Conservation (phyloP, 1,140 invertebrate species). For the Aphis craccivora region DNA sequence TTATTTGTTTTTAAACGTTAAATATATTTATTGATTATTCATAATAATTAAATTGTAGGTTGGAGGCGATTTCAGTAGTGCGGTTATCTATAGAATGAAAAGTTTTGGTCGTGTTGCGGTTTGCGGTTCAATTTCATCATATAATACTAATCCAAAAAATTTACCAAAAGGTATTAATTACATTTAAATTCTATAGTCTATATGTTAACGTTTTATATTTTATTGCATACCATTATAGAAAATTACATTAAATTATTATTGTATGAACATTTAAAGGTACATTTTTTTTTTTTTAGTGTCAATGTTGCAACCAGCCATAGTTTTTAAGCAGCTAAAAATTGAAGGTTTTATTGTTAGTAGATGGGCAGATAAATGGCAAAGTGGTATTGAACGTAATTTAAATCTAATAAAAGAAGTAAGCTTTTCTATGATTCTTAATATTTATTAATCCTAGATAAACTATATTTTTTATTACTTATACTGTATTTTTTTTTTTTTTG, state of each 20-base stretch:
- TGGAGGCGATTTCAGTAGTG: conserved; percentile 65
- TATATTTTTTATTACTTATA: neutral
- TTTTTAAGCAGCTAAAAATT: conserved; percentile 69
- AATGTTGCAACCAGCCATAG: conserved; percentile 62
- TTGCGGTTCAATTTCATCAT: conserved; percentile 65
- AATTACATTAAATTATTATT: neutral
- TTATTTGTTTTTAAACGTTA: neutral
- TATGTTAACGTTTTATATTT: neutral
- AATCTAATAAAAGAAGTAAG: conserved; percentile 70
- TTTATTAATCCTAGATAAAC: neutral
- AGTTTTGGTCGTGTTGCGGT: conserved; percentile 64
- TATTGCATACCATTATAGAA: no score
- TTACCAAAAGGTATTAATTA: conserved; percentile 61
- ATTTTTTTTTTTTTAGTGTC: conserved; percentile 61
- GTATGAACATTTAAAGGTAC: neutral
- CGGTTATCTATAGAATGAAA: conserved; percentile 65
- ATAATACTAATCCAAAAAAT: conserved; percentile 63
- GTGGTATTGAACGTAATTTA: conserved; percentile 70
- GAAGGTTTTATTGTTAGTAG: conserved; percentile 72
- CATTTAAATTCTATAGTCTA: neutral
- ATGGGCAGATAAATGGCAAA: conserved; percentile 69
- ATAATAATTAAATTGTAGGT: conserved; percentile 62
- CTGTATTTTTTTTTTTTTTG: conserved; percentile 46
- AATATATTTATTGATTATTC: neutral
- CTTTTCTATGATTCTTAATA: neutral